Base-by-base conservation (phyloP, 2,888 invertebrate genomes). In the Latrodectus hesperus region DNA sequence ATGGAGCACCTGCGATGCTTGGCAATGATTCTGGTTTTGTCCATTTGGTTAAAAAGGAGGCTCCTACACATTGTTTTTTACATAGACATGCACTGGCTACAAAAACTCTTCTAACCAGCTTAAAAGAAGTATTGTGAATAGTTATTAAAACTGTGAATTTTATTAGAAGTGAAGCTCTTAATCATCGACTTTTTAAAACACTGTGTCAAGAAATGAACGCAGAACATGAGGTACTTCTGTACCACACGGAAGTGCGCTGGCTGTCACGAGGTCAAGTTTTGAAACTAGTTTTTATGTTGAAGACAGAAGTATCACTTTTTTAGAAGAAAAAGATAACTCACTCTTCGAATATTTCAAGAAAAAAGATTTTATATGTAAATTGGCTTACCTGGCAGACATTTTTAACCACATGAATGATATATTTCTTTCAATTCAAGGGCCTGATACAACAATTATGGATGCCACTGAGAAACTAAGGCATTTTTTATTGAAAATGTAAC, bases 1-100 rank as follows among this genome's bases (percentile, higher is more conserved):
- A 99, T 92, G 68, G 78, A 78, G 67, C 74, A 75, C 74, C 64
- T 75, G 74, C 74, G 60, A 75, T 75, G 74, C 55, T 75, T 75
- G 55, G n/a, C n/a, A n/a, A n/a, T n/a, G n/a, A n/a, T n/a, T 55
- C 67, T 67, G 67, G 17, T 67, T 67, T 67, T 67, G 67, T 17
- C 67, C 67, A 67, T 67, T 67, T 67, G 11, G 67, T 67, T 52
- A 74, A 74, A 74, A 74, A 74, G n/a, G n/a, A n/a, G n/a, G n/a
- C n/a, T n/a, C n/a, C n/a, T 74, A 55, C 53, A 74, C 55, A 74
- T 55, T 74, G 74, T 74, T 74, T 55, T 74, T 74, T 38, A 55
- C 22, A 55, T 74, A 73, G 68, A 78, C 78, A 78, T 78, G 78
- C 78, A 68, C 78, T 78, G 70, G 70, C 78, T 78, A 53, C 78